phyloP scores from a whole-genome alignment of 2,797 vertebrate genomes.

The Xerus rutilus region DNA sequence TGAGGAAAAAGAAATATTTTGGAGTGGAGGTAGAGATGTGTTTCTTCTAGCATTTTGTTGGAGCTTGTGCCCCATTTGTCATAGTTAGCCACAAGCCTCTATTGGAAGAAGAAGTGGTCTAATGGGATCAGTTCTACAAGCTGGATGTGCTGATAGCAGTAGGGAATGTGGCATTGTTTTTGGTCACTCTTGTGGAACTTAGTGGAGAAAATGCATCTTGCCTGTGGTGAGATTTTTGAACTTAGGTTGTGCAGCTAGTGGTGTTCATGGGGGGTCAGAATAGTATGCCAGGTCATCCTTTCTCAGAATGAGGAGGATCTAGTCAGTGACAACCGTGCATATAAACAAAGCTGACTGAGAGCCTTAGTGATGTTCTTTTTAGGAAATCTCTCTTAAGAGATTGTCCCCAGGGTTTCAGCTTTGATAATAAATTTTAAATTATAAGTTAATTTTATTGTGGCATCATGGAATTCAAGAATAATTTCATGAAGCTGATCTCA shows the following conservation, averaged over 20 bases:
- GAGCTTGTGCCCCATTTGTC: not conserved
- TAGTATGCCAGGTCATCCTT: not conserved
- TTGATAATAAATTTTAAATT: constrained; percentile 67
- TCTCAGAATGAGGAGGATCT: not conserved
- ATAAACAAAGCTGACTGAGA: not conserved
- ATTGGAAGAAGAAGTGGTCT: not conserved
- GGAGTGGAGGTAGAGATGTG: not conserved
- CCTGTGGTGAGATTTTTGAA: not conserved
- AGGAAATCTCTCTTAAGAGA: constrained; percentile 72
- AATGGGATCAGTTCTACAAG: not conserved
- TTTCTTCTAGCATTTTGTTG: not conserved
- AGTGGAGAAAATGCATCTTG: not conserved
- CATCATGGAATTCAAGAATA: constrained; percentile 68
- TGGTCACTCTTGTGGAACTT: not conserved
- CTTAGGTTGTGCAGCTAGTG: not conserved
- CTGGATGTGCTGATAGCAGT: not conserved
- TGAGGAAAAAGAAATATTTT: not conserved
- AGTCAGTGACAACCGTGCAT: not conserved
- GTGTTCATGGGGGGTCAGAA: not conserved
- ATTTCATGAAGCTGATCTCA: constrained; percentile 71
- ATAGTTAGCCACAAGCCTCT: not conserved
- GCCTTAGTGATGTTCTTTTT: constrained; percentile 62
- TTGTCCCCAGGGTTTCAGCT: constrained; percentile 64
- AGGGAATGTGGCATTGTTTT: not conserved
- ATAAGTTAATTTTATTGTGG: constrained; percentile 69